Base-by-base conservation (phyloP, 1,140 invertebrate genomes). In the Sarcophaga peregrina region DNA sequence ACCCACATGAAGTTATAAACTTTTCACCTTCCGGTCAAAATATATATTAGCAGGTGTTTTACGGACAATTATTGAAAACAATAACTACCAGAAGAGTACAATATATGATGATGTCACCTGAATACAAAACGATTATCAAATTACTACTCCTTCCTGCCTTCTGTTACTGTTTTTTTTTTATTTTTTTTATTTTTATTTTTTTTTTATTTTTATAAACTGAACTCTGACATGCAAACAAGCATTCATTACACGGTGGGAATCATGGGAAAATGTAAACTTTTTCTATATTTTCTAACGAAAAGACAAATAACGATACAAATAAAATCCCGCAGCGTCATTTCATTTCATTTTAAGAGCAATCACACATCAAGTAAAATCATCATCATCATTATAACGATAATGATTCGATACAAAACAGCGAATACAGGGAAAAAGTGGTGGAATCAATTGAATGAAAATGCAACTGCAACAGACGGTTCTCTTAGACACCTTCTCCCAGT, bases 401-500 rank as follows among this genome's bases (percentile, higher is more conserved):
- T 68, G 62, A 68, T 68, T 68, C 20, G 17, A 68, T 25, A 62
- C 58, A 58, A 37, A 37, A 37, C 25, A 37, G 25, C 25, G 25
- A 37, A 37, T 4, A 58, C 54, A 58, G 15, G 0, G 54, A 58
- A 58, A 58, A 9, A 68, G 62, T 68, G 62, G 62, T 68, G 62
- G 20, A 25, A 68, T 20, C 10, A 52, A 52, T 25, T 68, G 20
- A 8, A 10, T 17, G 17, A 9, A 68, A 68, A 68, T 68, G 17
- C 62, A 68, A 68, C 62, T 68, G 45, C 54, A 82, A 78, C 80
- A 82, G 72, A 83, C 68, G 83, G 83, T 82, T 80, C 52, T 81
- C 37, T 11, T 15, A 5, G 15, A 83, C 83, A 83, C 83, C 83
- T 83, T 83, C 68, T 37, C 25, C 25, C 48, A 81, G 50, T 76